phyloP scores from a whole-genome alignment of 2,888 invertebrate species.

The Acanthoscelides obtectus region DNA sequence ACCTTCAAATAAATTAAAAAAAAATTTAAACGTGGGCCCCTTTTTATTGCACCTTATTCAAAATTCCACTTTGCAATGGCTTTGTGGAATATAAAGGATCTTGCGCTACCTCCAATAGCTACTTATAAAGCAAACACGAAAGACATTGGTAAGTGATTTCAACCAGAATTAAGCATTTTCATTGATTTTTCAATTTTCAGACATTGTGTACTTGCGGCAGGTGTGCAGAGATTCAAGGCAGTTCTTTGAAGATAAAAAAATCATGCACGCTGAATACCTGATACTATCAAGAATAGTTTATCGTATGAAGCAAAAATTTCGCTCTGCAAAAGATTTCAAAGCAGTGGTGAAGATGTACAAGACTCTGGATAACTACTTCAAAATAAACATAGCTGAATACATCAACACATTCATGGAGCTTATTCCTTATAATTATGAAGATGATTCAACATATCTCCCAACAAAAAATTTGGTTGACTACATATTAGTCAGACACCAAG shows the following conservation, averaged over 20 bases:
- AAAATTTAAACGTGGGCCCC: too few species aligned
- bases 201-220: conserved; percentile 23
- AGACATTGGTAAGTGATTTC: conserved; percentile 23
- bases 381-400: conserved; percentile 37
- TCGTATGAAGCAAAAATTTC: conserved; percentile 48
- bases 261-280: conserved; percentile 44
- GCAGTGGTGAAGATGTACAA: conserved; percentile 47
- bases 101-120: conserved; percentile 30
- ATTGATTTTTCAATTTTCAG: conserved; percentile 22
- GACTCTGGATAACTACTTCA: conserved; percentile 44
- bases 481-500: conserved; percentile 48
- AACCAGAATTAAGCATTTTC: not conserved
- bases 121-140: conserved; percentile 22
- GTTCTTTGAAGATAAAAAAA: conserved; percentile 33
- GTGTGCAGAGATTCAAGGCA: conserved; percentile 26
- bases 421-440: conserved; percentile 20
- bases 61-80: conserved; percentile 18
- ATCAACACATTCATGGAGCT: conserved; percentile 28
- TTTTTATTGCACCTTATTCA: too few species aligned
- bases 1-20: too few species aligned
- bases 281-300: conserved; percentile 35
- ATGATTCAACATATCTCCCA: conserved; percentile 38
- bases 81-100: conserved; percentile 31
- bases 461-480: conserved; percentile 49
- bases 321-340: conserved; percentile 50